Evolutionary conservation across 2,113 vertebrate species (phyloP).

Genomic region (Epinephelus cyanopodus): DNA sequence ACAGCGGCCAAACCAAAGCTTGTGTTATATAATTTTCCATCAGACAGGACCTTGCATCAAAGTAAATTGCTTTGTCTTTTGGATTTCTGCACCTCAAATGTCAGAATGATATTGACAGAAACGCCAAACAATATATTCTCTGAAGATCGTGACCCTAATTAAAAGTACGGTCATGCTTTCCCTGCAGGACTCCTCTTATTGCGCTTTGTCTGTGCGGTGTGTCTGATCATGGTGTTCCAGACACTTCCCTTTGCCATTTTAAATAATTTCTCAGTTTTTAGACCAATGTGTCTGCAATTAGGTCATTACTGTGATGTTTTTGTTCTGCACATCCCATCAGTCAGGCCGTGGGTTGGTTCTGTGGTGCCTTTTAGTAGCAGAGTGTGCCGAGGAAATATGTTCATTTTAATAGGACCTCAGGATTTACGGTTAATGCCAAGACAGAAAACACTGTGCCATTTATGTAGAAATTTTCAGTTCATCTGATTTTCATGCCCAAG

Average conservation of each 20-base stretch:
- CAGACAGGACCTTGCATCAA: conserved; percentile 15
- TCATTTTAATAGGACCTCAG: background rate
- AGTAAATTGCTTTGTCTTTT: background rate
- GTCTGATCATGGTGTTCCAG: conserved; percentile 18
- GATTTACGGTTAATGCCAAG: background rate
- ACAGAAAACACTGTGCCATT: background rate
- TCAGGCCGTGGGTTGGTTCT: conserved; percentile 4
- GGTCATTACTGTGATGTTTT: conserved; percentile 28
- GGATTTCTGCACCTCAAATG: background rate
- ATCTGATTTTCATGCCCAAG: background rate
- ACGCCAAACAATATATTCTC: conserved; percentile 7
- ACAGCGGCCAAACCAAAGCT: conserved; percentile 36
- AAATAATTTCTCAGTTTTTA: conserved; percentile 22
- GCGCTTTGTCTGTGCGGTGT: background rate
- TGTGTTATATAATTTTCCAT: conserved; percentile 18
- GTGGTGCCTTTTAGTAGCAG: background rate
- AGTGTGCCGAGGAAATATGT: background rate
- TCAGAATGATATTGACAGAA: conserved; percentile 15
- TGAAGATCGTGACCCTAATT: conserved; percentile 20
- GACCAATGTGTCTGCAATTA: conserved; percentile 44
- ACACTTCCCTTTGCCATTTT: conserved; percentile 41
- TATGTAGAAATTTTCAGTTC: background rate
- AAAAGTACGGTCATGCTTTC: conserved; percentile 16
- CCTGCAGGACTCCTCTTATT: background rate
- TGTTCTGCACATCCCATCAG: background rate